A percentile compares a stretch with the other conserved stretches of the same genome.
These are phyloP conservation scores for Mormoops blainvillei DNA, from an alignment of 2,113 vertebrate species.

Conservation along the genomic window DNA sequence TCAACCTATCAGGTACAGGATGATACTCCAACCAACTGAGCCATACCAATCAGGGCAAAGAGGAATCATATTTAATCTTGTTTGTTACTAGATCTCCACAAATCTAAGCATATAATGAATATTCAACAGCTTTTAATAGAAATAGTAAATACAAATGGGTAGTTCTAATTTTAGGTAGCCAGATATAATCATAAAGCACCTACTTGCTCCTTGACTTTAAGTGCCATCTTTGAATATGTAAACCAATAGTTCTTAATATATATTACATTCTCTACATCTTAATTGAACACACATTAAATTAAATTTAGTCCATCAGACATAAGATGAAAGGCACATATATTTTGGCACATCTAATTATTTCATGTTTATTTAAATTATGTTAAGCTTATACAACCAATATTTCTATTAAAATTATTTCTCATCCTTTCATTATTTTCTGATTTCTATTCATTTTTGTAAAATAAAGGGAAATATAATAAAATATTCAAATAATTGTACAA, in stretches of 20 bases:
- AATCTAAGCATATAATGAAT: not conserved
- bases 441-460: constrained; percentile 12
- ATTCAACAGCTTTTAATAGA: not conserved
- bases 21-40: no score
- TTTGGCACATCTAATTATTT: constrained; percentile 34
- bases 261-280: not conserved
- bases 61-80: not conserved
- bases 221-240: not conserved
- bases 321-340: not conserved
- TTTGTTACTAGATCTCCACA: not conserved
- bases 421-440: not conserved
- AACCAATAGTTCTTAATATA: not conserved
- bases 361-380: constrained; percentile 1
- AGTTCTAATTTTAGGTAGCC: not conserved
- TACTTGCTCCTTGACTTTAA: not conserved
- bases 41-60: not conserved
- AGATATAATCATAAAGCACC: not conserved
- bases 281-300: not conserved
- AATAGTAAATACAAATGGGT: not conserved
- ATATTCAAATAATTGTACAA: constrained; percentile 30
- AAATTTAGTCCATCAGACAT: not conserved
- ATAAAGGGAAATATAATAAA: not conserved
- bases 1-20: no score
- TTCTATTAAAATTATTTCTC: constrained; percentile 34
- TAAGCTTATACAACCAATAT: not conserved